Conservation (phyloP, 2,797 vertebrate species). For the Falco concolor region DNA sequence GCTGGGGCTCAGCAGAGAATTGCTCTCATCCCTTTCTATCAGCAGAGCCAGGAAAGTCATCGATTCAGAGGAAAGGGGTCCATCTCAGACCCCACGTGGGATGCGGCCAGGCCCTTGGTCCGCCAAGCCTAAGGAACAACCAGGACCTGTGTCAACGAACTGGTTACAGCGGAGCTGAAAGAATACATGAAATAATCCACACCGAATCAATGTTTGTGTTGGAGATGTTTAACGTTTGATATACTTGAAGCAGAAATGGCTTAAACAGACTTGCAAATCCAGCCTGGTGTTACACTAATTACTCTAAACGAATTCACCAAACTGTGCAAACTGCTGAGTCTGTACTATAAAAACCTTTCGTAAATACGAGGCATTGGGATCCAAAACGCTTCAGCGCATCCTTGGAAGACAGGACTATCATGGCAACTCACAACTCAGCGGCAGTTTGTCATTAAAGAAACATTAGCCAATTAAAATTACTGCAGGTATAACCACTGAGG, state of each 20-base stretch:
- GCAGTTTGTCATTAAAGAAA: not conserved
- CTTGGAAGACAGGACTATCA: not conserved
- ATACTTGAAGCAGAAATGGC: not conserved
- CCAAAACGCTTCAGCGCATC: not conserved
- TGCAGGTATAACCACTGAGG: not conserved
- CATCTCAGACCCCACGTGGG: fast-evolving
- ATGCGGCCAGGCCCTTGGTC: too few relatives aligned
- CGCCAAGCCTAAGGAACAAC: not conserved
- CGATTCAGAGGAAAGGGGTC: fast-evolving
- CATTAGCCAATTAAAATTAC: too few relatives aligned
- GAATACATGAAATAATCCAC: not conserved
- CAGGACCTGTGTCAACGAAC: not conserved
- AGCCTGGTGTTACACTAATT: not conserved
- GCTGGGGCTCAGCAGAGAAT: not conserved
- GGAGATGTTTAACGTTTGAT: not conserved
- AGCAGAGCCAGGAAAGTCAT: not conserved
- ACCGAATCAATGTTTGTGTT: not conserved
- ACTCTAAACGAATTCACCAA: not conserved
- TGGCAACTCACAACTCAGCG: not conserved
- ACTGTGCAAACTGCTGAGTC: not conserved
- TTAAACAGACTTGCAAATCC: not conserved
- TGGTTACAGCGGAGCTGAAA: not conserved
- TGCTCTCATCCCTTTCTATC: not conserved
- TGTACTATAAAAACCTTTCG: not conserved
- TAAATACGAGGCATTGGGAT: not conserved